Evolutionary conservation across 1,140 invertebrate species (phyloP), one percentile per base, ranked within the genome.

Genomic region (Planococcus citri): DNA sequence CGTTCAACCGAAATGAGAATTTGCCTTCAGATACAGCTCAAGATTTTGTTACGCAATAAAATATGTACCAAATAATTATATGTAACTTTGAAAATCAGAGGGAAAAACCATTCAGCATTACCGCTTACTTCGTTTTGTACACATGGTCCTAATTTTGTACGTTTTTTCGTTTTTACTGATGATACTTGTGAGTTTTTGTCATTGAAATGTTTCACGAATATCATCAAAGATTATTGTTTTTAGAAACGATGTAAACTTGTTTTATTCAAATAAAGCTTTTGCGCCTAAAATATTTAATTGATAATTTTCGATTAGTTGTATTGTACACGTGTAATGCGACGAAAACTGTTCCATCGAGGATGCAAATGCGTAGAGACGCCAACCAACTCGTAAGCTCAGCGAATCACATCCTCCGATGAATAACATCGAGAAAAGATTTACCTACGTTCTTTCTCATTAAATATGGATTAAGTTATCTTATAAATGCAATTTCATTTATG

Each of bases 191-290:
- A 9, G 41, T 51, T 20, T 51, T 51, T 51, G 41, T 51, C 41
- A 14, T 51, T 51, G 12, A 51, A 51, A 20, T 20, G 41, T 51
- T 51, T 8, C 14, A 51, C 17, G 2, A 9, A 51, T 51, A 9
- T 51, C 41, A 51, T 51, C 41, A 51, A 51, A 9, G 41, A 51
- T 9, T 51, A 51, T 20, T 51, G n/a, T 51, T 17, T 51, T 20
- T 3, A 9, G 17, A 51, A 51, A 51, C 10, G 17, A 51, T 51
- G 41, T 51, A 51, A 9, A 51, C 3, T 20, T 51, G 41, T 51
- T 51, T 51, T 51, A 51, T 51, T 51, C n/a, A 3, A 51, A 51
- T 51, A 51, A 51, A 51, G 41, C 41, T 51, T 51, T 51, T 51
- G 41, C 41, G 41, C 41, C 41, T 51, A 51, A 17, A 33, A 6